Percentiles rank a stretch among this genome's conserved stretches.
Conservation (phyloP, 2,888 invertebrate genomes). For the Oasisia sp. region DNA sequence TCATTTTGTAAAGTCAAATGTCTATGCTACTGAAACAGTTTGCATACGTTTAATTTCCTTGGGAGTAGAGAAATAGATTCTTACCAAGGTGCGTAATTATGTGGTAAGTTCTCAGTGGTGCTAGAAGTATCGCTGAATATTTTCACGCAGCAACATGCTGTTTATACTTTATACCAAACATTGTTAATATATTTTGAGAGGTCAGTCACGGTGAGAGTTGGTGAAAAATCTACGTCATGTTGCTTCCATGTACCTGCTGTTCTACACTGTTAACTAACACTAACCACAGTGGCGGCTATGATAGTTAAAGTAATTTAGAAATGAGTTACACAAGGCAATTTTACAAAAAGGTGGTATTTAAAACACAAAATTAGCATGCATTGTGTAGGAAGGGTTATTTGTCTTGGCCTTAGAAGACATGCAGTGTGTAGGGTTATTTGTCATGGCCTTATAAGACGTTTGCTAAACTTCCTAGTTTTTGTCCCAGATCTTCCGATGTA, state of each 20-base stretch:
- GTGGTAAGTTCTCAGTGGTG: neutral
- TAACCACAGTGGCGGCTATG: neutral
- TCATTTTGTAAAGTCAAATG: neutral
- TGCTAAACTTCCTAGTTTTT: neutral
- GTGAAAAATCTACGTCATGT: neutral
- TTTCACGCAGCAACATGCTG: neutral
- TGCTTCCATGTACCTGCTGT: neutral
- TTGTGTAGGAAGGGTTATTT: neutral
- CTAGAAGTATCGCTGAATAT: neutral
- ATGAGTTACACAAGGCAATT: neutral
- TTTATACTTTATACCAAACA: neutral
- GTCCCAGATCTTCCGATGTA: conserved; percentile 1
- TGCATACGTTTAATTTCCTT: neutral
- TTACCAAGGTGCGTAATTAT: neutral
- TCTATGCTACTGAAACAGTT: conserved; percentile 17
- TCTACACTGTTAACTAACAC: neutral
- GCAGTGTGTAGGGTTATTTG: neutral
- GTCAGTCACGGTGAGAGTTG: neutral
- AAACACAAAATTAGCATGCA: neutral
- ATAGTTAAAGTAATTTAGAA: neutral
- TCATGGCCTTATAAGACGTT: neutral
- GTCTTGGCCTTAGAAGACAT: neutral
- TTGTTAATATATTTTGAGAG: conserved; percentile 11
- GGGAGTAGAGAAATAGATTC: neutral
- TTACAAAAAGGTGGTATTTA: too few species aligned